These are phyloP conservation scores for Bacillus rossius DNA, from an alignment of 1,140 invertebrate species.

Conservation along the genomic window DNA sequence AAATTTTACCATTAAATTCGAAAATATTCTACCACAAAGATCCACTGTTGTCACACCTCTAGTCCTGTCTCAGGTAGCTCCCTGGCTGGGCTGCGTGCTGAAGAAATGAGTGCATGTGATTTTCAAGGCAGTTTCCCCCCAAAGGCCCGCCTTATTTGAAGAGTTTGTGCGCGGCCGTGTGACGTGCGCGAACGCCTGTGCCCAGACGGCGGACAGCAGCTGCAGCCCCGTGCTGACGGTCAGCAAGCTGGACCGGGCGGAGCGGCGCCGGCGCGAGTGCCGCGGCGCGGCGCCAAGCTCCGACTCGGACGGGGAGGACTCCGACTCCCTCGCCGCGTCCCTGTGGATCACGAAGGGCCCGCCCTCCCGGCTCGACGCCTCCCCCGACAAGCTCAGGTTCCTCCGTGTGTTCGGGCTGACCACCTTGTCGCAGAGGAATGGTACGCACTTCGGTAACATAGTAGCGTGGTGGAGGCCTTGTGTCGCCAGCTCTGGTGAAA, in stretches of 20 bases:
- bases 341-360: slow-evolving; percentile 44
- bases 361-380: slow-evolving; percentile 41
- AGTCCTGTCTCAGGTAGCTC: too few relatives aligned
- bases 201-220: too few relatives aligned
- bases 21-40: too few relatives aligned
- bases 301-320: slow-evolving; percentile 40
- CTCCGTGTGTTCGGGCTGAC: slow-evolving; percentile 45
- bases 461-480: not conserved
- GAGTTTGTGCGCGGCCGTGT: too few relatives aligned
- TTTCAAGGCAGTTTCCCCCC: too few relatives aligned
- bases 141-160: too few relatives aligned
- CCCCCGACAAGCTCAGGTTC: slow-evolving; percentile 42
- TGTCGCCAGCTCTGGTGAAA: too few relatives aligned
- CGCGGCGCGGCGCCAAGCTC: slow-evolving; percentile 32
- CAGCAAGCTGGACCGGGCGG: slow-evolving; percentile 38
- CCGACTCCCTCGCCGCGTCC: slow-evolving; percentile 22
- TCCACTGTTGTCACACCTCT: too few relatives aligned
- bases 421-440: slow-evolving; percentile 41
- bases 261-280: slow-evolving; percentile 37
- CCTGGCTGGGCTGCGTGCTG: too few relatives aligned
- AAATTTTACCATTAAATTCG: too few relatives aligned
- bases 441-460: slow-evolving; percentile 21
- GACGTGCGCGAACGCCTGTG: too few relatives aligned
- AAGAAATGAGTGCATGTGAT: too few relatives aligned
- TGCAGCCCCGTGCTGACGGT: not conserved